Evolutionary conservation across 2,888 invertebrate species (phyloP).

Genomic region (Sclerodermus sp.): DNA sequence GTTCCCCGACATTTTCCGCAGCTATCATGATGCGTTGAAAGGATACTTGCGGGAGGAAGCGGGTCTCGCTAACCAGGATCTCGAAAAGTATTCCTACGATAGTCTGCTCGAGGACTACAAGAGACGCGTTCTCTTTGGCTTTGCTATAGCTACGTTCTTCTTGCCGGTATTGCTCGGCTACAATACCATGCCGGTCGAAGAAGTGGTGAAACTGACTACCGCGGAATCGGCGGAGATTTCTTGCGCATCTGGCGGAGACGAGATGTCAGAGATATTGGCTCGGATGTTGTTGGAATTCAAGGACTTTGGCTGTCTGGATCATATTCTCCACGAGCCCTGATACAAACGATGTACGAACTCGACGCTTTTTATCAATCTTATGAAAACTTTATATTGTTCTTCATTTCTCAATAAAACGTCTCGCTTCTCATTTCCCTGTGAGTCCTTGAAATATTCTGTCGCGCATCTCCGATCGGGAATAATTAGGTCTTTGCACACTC

Average conservation of each 20-base stretch:
- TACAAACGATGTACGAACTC: too few relatives aligned
- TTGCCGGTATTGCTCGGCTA: conserved; percentile 19
- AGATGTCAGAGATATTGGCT: conserved; percentile 33
- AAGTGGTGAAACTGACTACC: fast-evolving
- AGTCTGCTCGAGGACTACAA: conserved; percentile 39
- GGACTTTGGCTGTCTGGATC: conserved; percentile 33
- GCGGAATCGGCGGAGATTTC: fast-evolving
- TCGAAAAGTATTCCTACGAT: conserved; percentile 34
- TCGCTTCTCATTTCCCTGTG: too few relatives aligned
- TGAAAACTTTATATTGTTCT: too few relatives aligned
- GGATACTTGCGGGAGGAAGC: conserved; percentile 25
- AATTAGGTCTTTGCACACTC: too few relatives aligned
- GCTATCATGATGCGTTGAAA: conserved; percentile 38
- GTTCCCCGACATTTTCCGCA: conserved; percentile 29
- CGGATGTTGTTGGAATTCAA: conserved; percentile 42
- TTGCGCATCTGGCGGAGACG: conserved; percentile 32
- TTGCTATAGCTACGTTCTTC: conserved; percentile 32
- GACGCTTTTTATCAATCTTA: too few relatives aligned
- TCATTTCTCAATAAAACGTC: too few relatives aligned
- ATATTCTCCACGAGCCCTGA: conserved; percentile 16
- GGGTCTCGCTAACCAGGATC: conserved; percentile 24
- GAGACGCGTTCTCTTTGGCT: conserved; percentile 35
- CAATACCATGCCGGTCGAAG: fast-evolving
- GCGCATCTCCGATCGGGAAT: too few relatives aligned
- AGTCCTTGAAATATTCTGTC: too few relatives aligned